Percentiles rank a stretch among this genome's conserved stretches.
Evolutionary conservation across 2,113 vertebrate species (phyloP).

Genomic region (Oryzias curvinotus): DNA sequence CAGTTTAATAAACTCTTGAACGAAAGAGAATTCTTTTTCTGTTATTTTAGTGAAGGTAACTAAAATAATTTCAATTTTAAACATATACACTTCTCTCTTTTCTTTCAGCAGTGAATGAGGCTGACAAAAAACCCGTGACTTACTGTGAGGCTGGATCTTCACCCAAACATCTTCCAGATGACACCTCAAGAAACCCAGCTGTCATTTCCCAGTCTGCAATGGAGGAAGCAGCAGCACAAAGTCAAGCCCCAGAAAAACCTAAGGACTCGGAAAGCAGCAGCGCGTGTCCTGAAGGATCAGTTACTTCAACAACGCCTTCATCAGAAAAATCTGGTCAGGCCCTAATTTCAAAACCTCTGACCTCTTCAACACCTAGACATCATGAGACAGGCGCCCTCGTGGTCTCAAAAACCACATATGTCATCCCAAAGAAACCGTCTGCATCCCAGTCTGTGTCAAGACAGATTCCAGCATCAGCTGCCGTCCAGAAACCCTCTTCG

Average conservation of each 20-base stretch:
- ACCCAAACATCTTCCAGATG: conserved; percentile 25
- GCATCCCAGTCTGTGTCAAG: conserved; percentile 43
- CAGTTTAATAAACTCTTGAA: too few species aligned
- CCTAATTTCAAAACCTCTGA: conserved; percentile 25
- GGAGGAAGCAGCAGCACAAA: conserved; percentile 18
- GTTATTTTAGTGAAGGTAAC: too few species aligned
- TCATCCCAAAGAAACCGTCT: conserved; percentile 66
- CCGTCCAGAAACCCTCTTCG: conserved; percentile 49
- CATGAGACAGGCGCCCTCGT: conserved; percentile 56
- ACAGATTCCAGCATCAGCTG: background rate
- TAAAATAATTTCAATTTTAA: conserved; percentile 1
- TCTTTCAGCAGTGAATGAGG: conserved; percentile 50
- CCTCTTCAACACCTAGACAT: conserved; percentile 67
- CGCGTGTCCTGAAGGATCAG: conserved; percentile 19
- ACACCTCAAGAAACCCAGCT: conserved; percentile 14
- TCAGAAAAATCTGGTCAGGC: conserved; percentile 64
- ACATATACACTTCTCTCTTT: conserved; percentile 34
- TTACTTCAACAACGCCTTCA: conserved; percentile 45
- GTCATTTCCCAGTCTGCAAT: conserved; percentile 7
- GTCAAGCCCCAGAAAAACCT: conserved; percentile 32
- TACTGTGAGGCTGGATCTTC: conserved; percentile 25
- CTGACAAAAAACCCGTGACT: conserved; percentile 32
- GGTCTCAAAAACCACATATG: conserved; percentile 55
- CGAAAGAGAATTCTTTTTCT: too few species aligned
- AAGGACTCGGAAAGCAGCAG: conserved; percentile 41